These are phyloP conservation scores for Labeo catla DNA, from an alignment of 2,113 vertebrate species.

Conservation along the genomic window DNA sequence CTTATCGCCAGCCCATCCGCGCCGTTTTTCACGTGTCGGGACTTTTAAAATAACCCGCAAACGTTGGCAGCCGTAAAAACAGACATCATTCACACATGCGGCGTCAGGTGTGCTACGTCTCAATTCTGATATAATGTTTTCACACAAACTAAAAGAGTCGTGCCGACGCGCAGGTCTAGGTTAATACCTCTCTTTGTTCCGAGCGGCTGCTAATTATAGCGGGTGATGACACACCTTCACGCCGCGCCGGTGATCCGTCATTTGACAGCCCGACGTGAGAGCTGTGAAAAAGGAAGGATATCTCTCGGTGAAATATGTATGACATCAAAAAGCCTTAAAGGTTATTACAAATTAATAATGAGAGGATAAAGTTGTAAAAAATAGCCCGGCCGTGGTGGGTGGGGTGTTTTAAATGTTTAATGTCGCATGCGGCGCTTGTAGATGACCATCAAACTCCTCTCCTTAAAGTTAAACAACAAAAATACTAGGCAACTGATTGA, in stretches of 20 bases:
- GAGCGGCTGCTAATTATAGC: conserved; percentile 77
- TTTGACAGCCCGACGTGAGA: conserved; percentile 67
- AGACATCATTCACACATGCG: conserved; percentile 30
- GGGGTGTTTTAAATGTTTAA: conserved; percentile 78
- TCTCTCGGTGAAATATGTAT: conserved; percentile 82
- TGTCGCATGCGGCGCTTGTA: conserved; percentile 63
- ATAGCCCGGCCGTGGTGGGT: conserved; percentile 70
- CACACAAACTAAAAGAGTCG: background rate
- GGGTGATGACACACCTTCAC: conserved; percentile 65
- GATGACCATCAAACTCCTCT: conserved; percentile 10
- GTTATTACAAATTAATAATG: conserved; percentile 85
- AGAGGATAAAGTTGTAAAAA: conserved; percentile 76
- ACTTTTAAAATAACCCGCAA: conserved; percentile 19
- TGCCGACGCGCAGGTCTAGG: background rate
- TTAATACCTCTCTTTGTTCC: conserved; percentile 54
- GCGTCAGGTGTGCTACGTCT: conserved; percentile 7
- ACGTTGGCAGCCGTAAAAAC: background rate
- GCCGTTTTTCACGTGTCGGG: background rate
- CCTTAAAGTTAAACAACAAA: too few species aligned
- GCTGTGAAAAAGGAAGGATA: conserved; percentile 72
- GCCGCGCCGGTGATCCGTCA: conserved; percentile 71
- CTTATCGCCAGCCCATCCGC: background rate
- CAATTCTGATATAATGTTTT: conserved; percentile 13
- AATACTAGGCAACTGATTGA: too few species aligned
- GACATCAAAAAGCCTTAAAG: conserved; percentile 84